Evolutionary conservation across 2,797 vertebrate species (phyloP).

Genomic region (Poecilia wingei): DNA sequence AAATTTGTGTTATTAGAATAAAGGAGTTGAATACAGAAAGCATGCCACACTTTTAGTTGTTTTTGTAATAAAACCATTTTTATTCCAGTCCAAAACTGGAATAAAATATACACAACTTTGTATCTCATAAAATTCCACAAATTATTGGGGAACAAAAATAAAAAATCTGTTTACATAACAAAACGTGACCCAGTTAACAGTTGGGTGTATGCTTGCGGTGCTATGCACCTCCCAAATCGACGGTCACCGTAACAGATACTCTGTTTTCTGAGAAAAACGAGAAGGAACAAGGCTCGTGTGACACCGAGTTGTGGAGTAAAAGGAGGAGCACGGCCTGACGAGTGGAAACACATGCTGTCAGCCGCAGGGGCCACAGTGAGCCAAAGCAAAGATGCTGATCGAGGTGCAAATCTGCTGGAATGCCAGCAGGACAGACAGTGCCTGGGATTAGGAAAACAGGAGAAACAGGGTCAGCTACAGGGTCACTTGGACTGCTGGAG

Average conservation of each 20-base stretch:
- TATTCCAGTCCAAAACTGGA: not conserved
- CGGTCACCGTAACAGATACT: not conserved
- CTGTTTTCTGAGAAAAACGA: constrained; percentile 46
- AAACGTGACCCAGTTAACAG: not conserved
- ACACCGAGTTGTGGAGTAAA: constrained; percentile 41
- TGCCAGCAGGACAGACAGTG: constrained; percentile 43
- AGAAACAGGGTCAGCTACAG: constrained; percentile 42
- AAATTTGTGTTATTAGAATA: not conserved
- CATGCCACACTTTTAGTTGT: not conserved
- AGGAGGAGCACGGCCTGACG: constrained; percentile 55
- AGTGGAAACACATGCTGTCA: constrained; percentile 74
- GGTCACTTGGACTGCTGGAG: constrained; percentile 6
- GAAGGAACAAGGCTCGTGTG: constrained; percentile 45
- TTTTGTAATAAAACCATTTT: not conserved
- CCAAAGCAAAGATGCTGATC: constrained; percentile 64
- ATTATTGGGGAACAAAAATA: not conserved
- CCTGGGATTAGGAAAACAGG: constrained; percentile 47
- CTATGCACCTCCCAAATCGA: not conserved
- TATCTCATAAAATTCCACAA: not conserved
- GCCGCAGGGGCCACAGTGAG: constrained; percentile 58
- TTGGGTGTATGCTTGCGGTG: not conserved
- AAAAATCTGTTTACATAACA: not conserved
- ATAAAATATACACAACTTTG: not conserved
- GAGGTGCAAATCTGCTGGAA: constrained; percentile 65
- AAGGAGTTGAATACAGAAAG: not conserved